Conservation (phyloP, 2,797 vertebrate species). For the Malurus splendens region DNA sequence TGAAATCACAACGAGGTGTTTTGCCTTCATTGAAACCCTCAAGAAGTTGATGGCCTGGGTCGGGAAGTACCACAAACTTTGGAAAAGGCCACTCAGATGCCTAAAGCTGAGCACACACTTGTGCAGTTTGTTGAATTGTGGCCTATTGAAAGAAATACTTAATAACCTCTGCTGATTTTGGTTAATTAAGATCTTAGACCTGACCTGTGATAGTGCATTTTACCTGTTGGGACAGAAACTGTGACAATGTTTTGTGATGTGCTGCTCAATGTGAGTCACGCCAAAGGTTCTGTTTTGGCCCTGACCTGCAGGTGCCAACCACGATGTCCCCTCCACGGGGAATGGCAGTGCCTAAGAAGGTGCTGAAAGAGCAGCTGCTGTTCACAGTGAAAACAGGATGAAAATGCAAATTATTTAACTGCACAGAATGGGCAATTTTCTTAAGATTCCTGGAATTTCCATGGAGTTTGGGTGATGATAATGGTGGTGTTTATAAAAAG, state of each 20-base stretch:
- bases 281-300: not conserved
- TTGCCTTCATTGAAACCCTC: not conserved
- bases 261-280: not conserved
- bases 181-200: not conserved
- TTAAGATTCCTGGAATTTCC: not conserved
- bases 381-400: not conserved
- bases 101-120: not conserved
- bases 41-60: not conserved
- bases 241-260: not conserved
- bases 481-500: accelerated
- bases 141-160: not conserved
- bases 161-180: not conserved
- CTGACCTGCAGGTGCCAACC: not conserved
- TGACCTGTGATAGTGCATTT: not conserved
- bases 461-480: accelerated
- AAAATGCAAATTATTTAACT: not conserved
- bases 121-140: not conserved
- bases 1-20: not conserved
- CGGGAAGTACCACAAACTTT: not conserved
- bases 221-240: not conserved
- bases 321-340: accelerated
- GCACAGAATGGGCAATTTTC: not conserved
- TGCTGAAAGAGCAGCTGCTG: not conserved
- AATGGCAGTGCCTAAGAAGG: not conserved
- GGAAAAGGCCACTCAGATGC: not conserved